Evolutionary conservation across 2,113 vertebrate genomes (phyloP), one percentile per base, ranked within the genome.

Genomic region (Ochotona curzoniae): DNA sequence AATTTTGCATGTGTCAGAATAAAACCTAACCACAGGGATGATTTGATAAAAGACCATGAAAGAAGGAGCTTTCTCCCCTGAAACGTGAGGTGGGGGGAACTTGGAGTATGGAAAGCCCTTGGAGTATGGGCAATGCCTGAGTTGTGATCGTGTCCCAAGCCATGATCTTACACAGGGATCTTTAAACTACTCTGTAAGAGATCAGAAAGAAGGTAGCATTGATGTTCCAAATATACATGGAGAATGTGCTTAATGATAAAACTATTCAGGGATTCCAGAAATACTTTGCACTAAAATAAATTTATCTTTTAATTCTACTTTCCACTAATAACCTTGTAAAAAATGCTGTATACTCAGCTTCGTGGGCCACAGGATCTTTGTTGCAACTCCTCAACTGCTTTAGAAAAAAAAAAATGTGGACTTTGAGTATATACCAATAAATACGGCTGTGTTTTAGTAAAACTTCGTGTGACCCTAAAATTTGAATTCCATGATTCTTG

Each of bases 11-110:
- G 26, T 60, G n/a, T 12, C 28, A 25, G 73, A 76, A 79, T 10
- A 78, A 11, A 78, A 89, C 87, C 57, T 93, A 44, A 88, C 28
- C 30, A 64, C 9, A 61, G 57, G 86, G 87, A 92, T 20, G 32
- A 71, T 7, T 26, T 66, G 25, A 76, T 28, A 80, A 23, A 78
- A 12, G 38, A 67, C 32, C 57, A 76, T 7, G 47, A 54, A 75
- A 61, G 51, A 94, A 66, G 63, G 44, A 83, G 79, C 8, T 51
- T 64, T 20, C 86, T 70, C 67, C 69, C 32, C 87, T 82, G 32
- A 82, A 38, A 76, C 78, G 11, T 78, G 38, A 6, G 38, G 38
- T 54, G 73, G 49, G 51, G 83, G 75, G 21, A 80, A 80, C 18
- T 83, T 79, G 64, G 28, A 54, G 32, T 44, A 82, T 4, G 20